Evolutionary conservation across 2,113 vertebrate genomes (phyloP), one percentile per base, ranked within the genome.

Genomic region (Heliornis fulica): DNA sequence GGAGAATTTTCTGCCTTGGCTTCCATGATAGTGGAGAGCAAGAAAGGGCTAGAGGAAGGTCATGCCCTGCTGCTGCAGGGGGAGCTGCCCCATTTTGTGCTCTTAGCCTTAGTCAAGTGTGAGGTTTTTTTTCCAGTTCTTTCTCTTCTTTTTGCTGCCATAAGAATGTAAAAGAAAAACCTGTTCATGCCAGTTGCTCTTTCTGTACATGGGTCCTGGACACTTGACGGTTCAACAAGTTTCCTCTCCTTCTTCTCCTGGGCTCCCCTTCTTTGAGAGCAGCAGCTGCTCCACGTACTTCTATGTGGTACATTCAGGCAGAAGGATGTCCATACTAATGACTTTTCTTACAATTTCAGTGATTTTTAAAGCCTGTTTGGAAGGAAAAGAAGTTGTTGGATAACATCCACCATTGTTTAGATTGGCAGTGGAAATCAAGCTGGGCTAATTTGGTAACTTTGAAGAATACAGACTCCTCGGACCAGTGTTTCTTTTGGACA

Each of bases 201-300:
- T 6, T 89, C 34, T 0, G 0, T 11, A 22, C 5, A 2, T 0
- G 4, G 25, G 54, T 74, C 11, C 1, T 0, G 0, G 23, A 16
- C n/a, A 15, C 28, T 40, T 10, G 19, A 21, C 46, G 46, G 23
- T 25, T 81, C 20, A 54, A 10, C 8, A 21, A 40, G 12, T 56
- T 14, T 75, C n/a, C 34, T 87, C 61, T 26, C 38, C 56, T 76
- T 15, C 28, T 83, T 76, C 86, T 83, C 34, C 59, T 32, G 15
- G 25, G 45, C 17, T 77, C 5, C 6, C 18, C 31, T 60, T 71
- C 40, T 63, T 26, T 51, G 48, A 61, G 51, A 60, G 51, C 38
- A 74, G 26, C 50, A 87, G 21, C 34, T 26, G n/a, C 32, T 65
- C 54, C 10, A 4, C 21, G 13, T n/a, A 12, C 13, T 12, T 10